phyloP scores from a whole-genome alignment of 2,113 vertebrate genomes.

The Aplodontia rufa region DNA sequence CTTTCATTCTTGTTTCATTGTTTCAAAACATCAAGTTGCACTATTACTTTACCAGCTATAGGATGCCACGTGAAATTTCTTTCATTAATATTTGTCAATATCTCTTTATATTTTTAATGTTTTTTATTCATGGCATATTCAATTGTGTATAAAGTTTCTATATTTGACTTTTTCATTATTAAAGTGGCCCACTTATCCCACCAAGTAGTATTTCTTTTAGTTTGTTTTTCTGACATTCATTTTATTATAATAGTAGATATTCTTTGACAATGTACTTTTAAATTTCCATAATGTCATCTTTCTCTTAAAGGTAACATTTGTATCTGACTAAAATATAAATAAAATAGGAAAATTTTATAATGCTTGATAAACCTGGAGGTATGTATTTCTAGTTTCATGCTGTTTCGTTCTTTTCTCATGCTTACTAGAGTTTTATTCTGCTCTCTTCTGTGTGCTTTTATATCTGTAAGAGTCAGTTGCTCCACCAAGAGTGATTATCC shows the following conservation, averaged over 20 bases:
- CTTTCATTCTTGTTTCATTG: not conserved
- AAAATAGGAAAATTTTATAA: not conserved
- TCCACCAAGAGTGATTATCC: not conserved
- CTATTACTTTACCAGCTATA: not conserved
- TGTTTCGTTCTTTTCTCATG: not conserved
- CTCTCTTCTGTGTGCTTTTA: not conserved
- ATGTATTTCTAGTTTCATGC: not conserved
- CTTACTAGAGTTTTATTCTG: not conserved
- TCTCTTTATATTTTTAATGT: not conserved
- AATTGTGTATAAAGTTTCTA: not conserved
- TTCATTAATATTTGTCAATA: not conserved
- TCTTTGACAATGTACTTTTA: not conserved
- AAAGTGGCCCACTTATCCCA: not conserved
- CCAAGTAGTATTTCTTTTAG: not conserved
- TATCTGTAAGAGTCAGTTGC: not conserved
- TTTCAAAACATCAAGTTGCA: not conserved
- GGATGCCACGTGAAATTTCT: not conserved
- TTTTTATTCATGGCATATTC: not conserved
- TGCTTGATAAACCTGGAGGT: not conserved
- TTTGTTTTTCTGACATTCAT: not conserved
- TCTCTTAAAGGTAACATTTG: not conserved
- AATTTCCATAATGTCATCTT: not conserved
- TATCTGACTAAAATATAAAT: not conserved
- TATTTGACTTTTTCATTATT: not conserved
- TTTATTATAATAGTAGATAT: not conserved